phyloP scores from a whole-genome alignment of 2,888 invertebrate genomes.

The Caenorhabditis imperialis region DNA sequence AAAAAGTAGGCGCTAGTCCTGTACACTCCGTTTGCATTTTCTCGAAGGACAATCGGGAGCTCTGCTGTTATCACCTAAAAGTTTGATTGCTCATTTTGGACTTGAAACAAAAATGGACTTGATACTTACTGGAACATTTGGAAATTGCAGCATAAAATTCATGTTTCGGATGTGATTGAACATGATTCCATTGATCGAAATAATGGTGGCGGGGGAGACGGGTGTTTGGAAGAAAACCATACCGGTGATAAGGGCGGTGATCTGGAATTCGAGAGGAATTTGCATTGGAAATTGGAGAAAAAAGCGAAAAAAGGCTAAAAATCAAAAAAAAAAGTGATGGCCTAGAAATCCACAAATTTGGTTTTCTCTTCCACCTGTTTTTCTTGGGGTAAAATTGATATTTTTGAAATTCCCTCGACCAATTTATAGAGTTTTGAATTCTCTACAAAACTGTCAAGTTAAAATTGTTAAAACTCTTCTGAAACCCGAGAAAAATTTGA shows the following conservation, averaged over 20 bases:
- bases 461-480: too few species aligned
- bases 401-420: too few species aligned
- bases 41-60: constrained; percentile 89
- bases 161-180: constrained; percentile 92
- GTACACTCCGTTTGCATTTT: constrained; percentile 92
- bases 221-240: constrained; percentile 84
- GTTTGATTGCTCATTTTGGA: not conserved
- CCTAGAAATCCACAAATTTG: not conserved
- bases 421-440: too few species aligned
- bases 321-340: too few species aligned
- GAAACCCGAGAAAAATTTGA: too few species aligned
- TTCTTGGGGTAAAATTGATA: too few species aligned
- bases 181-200: constrained; percentile 93
- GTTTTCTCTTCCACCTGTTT: too few species aligned
- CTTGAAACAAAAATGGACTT: not conserved
- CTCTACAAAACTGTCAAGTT: too few species aligned
- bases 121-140: constrained; percentile 62
- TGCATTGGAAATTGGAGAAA: too few species aligned
- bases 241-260: constrained; percentile 83
- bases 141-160: constrained; percentile 85
- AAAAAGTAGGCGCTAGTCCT: constrained; percentile 91
- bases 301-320: too few species aligned
- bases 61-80: constrained; percentile 89
- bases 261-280: too few species aligned
- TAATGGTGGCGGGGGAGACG: constrained; percentile 80